Evolutionary conservation across 2,797 vertebrate genomes (phyloP).

Genomic region (Hephaestus fuliginosus): DNA sequence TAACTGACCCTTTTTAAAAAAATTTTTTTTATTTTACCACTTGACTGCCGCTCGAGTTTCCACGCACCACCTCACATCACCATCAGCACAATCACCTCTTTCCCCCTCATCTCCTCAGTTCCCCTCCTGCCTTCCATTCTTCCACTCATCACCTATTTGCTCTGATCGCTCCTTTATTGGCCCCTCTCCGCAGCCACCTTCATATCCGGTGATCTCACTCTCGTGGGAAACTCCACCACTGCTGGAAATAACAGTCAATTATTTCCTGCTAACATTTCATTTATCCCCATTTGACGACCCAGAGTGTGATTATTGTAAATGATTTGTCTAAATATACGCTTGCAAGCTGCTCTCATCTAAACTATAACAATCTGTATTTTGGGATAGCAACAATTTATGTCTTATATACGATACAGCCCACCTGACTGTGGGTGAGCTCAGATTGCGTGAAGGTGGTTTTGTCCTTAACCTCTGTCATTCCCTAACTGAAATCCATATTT

Average conservation of each 20-base stretch:
- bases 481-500: constrained; percentile 18
- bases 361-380: neutral
- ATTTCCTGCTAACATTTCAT: neutral
- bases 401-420: neutral
- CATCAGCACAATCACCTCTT: constrained; percentile 47
- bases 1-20: constrained; percentile 23
- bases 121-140: constrained; percentile 14
- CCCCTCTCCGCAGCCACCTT: constrained; percentile 24
- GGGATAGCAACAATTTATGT: neutral
- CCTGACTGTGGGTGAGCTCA: constrained; percentile 5
- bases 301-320: neutral
- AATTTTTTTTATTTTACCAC: constrained; percentile 9
- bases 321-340: neutral
- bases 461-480: neutral
- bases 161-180: constrained; percentile 37
- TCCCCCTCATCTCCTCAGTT: constrained; percentile 22
- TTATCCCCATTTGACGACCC: neutral
- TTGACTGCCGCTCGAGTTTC: constrained; percentile 41
- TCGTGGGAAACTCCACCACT: constrained; percentile 14
- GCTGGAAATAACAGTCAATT: constrained; percentile 13
- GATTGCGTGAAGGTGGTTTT: constrained; percentile 18
- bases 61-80: neutral
- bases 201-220: constrained; percentile 17
- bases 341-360: neutral
- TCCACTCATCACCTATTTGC: constrained; percentile 28